Percentiles rank a stretch among this genome's conserved stretches.
phyloP scores from a whole-genome alignment of 2,113 vertebrate species.

The Corvus cornix region DNA sequence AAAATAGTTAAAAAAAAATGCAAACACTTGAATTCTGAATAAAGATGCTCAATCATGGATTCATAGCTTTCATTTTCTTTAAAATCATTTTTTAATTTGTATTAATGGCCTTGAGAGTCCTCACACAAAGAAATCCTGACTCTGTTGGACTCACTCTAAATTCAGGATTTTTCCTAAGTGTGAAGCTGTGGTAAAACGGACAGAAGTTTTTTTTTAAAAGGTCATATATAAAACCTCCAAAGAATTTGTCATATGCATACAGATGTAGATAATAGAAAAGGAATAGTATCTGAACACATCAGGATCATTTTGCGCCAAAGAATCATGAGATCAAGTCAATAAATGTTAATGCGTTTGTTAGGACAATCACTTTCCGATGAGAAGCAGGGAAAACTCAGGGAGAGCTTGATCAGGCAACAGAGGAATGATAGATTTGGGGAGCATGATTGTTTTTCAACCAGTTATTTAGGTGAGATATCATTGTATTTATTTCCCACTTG shows the following conservation, averaged over 20 bases:
- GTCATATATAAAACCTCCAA: background rate
- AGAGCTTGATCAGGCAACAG: background rate
- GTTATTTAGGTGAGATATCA: background rate
- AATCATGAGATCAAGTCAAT: background rate
- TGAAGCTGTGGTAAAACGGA: background rate
- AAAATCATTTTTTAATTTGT: background rate
- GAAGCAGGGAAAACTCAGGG: background rate
- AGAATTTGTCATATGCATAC: background rate
- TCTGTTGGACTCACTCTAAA: background rate
- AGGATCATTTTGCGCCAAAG: background rate
- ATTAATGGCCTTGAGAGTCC: background rate
- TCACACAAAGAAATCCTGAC: background rate
- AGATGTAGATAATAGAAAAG: background rate
- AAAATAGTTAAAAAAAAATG: background rate
- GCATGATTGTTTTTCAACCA: background rate
- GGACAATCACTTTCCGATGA: background rate
- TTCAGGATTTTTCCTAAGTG: background rate
- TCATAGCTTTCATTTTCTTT: background rate
- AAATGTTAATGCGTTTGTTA: background rate
- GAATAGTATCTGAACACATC: background rate
- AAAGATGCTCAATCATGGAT: background rate
- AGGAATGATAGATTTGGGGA: background rate
- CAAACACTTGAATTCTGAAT: background rate
- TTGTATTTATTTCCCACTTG: background rate
- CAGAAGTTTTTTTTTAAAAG: background rate